These are phyloP conservation scores for Pseudorhiza aurosa DNA, from an alignment of 30 jellyfish, hydroid and myxozoan species.

Conservation along the genomic window DNA sequence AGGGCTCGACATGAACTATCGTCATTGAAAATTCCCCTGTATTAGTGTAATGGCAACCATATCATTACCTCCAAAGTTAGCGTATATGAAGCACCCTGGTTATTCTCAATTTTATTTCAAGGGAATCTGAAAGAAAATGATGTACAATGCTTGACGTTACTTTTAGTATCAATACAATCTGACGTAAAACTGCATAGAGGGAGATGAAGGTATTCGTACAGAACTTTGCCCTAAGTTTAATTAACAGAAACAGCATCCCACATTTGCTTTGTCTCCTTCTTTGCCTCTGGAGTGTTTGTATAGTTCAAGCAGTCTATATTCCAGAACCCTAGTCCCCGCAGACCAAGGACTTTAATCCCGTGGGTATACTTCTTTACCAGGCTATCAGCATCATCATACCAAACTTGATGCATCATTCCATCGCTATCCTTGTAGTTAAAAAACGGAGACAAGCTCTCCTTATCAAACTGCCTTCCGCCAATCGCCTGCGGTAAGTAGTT, in stretches of 20 bases:
- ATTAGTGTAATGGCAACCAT: too few relatives aligned
- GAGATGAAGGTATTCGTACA: too few relatives aligned
- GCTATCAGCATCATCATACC: slow-evolving; percentile 82
- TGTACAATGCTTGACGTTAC: too few relatives aligned
- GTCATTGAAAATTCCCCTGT: too few relatives aligned
- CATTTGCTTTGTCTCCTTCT: slow-evolving; percentile 56
- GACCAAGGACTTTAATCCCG: slow-evolving; percentile 57
- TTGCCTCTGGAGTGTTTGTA: slow-evolving; percentile 47
- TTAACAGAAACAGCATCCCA: slow-evolving; percentile 72
- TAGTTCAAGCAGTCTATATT: slow-evolving; percentile 72
- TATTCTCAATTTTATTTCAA: too few relatives aligned
- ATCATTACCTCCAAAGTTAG: too few relatives aligned
- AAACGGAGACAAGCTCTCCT: slow-evolving; percentile 59
- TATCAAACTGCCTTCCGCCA: slow-evolving; percentile 74
- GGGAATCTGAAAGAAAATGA: too few relatives aligned
- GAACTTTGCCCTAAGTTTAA: not conserved
- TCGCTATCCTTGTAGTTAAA: slow-evolving; percentile 62
- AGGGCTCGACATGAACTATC: too few relatives aligned
- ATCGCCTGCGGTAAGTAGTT: slow-evolving; percentile 53
- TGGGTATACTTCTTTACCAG: slow-evolving; percentile 47
- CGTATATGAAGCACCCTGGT: too few relatives aligned
- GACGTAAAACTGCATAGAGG: too few relatives aligned
- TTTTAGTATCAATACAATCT: too few relatives aligned
- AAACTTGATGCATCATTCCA: slow-evolving; percentile 53
- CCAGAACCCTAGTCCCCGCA: slow-evolving; percentile 75